Base-by-base conservation (phyloP, 2,888 invertebrate genomes). In the Aporophyla lueneburgensis region DNA sequence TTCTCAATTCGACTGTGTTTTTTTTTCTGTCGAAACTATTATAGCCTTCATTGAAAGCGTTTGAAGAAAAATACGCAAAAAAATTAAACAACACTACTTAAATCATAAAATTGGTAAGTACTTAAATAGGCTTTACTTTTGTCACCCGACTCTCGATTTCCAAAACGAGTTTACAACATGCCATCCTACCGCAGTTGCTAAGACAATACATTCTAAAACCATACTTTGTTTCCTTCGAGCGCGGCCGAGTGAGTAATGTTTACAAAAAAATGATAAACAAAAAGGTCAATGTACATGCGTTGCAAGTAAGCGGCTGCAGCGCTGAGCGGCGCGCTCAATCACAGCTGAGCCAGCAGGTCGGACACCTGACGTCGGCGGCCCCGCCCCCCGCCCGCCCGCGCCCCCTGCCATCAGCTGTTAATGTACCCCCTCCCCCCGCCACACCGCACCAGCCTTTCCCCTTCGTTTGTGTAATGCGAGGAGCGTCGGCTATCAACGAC, bases 381-480 rank as follows among this genome's bases (percentile, higher is more conserved):
- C 91, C 88, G 82, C 87, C 84, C 87, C 87, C 80, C 82, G 74
- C 81, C 53, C 59, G 78, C 86, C 87, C 89, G 75, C 88, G 74
- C 90, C 92, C 93, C 90, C 93, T 85, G 93, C 93, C 95, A 95
- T 96, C 96, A 96, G 96, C 96, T 96, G 96, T 96, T 96, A 96
- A 96, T 96, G 94, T 94, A 88, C 85, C 92, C 89, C 91, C 92
- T 90, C 66, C 91, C 91, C 91, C 49, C 91, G 88, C 91, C 90
- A 58, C 83, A 61, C 84, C 83, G 78, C 83, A 71, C 91, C 92
- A 91, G 92, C 95, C 96, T 96, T 96, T 96, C 96, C 96, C 96
- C 96, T 96, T 96, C 96, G 96, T 96, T 96, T 95, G 96, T 95
- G 96, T 96, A 96, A 96, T 95, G 94, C 87, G 95, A 92, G 96